Percentiles rank a stretch among this genome's conserved stretches.
Evolutionary conservation across 1,140 invertebrate species (phyloP).

Genomic region (Pogonus chalceus): DNA sequence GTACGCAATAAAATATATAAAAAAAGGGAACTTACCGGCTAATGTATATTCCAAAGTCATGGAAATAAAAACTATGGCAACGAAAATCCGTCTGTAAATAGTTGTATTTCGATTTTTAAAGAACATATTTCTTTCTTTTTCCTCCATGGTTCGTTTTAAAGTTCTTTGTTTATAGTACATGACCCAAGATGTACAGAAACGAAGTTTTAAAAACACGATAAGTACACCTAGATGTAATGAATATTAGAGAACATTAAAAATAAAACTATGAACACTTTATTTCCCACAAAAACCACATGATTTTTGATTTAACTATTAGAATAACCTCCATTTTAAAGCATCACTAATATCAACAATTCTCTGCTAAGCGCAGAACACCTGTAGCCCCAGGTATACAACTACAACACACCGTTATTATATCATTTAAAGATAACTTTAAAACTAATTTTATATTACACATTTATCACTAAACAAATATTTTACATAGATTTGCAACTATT

Average conservation of each 20-base stretch:
- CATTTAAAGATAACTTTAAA: not conserved
- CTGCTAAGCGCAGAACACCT: not conserved
- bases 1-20: no score
- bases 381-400: not conserved
- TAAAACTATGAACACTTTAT: not conserved
- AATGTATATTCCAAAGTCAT: not conserved
- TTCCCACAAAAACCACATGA: not conserved
- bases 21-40: no score
- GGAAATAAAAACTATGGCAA: not conserved
- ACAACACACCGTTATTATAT: not conserved
- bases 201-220: not conserved
- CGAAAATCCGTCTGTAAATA: not conserved
- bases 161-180: conserved; percentile 3
- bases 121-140: not conserved
- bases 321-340: conserved; percentile 6
- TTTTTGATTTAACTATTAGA: not conserved
- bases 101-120: not conserved
- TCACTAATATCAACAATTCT: not conserved
- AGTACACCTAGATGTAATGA: not conserved
- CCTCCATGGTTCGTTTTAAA: not conserved
- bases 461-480: not conserved
- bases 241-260: not conserved
- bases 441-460: not conserved
- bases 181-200: not conserved
- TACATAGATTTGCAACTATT: no score